A percentile compares a stretch with the other conserved stretches of the same genome.
phyloP scores from a whole-genome alignment of 1,140 invertebrate genomes.

The Hyles vespertilio region DNA sequence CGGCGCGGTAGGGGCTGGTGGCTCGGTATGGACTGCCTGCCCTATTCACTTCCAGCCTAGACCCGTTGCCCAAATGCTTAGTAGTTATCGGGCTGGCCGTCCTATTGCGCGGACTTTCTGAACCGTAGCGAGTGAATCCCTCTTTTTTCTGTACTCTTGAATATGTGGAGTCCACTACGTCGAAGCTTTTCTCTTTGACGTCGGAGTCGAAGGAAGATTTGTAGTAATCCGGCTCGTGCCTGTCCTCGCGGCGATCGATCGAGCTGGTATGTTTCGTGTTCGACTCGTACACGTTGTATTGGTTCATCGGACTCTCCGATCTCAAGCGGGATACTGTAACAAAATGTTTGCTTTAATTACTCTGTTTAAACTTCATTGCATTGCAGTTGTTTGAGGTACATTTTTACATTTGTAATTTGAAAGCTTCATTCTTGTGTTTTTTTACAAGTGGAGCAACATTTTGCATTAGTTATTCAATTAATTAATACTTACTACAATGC shows the following conservation, averaged over 20 bases:
- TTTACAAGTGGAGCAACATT: too few species aligned
- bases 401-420: too few species aligned
- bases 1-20: constrained; percentile 57
- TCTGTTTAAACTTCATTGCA: neutral
- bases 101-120: constrained; percentile 64
- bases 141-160: constrained; percentile 58
- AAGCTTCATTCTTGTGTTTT: too few species aligned
- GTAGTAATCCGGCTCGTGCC: constrained; percentile 64
- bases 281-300: constrained; percentile 59
- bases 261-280: constrained; percentile 54
- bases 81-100: constrained; percentile 72
- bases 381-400: too few species aligned
- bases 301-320: constrained; percentile 66
- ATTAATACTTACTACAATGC: too few species aligned
- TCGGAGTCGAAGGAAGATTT: constrained; percentile 59
- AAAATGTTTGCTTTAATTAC: constrained; percentile 11
- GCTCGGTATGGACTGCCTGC: constrained; percentile 61
- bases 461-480: too few species aligned
- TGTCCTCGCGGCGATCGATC: constrained; percentile 58
- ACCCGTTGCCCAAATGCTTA: constrained; percentile 66
- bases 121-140: constrained; percentile 54
- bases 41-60: constrained; percentile 59
- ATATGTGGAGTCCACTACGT: constrained; percentile 63
- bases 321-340: constrained; percentile 58
- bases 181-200: constrained; percentile 61